Conservation (phyloP, 2,797 vertebrate species). For the Cirrhinus molitorella region DNA sequence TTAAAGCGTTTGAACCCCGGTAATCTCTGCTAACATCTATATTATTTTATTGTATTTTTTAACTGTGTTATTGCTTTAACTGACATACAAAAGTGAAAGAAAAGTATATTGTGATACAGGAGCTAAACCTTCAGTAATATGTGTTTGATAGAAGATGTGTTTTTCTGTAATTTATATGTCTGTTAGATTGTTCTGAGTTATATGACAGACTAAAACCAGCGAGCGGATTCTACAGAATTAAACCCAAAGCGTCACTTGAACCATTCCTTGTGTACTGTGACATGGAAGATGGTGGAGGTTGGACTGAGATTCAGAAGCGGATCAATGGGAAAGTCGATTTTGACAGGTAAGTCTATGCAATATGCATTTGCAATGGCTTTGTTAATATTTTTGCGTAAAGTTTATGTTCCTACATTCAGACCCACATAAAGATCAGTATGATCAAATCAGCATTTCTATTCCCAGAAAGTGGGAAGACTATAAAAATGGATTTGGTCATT, state of each 20-base stretch:
- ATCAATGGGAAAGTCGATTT: slow-evolving; percentile 88
- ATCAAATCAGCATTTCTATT: slow-evolving; percentile 31
- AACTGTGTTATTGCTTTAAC: neutral
- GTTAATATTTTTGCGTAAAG: neutral
- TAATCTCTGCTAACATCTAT: too few species aligned
- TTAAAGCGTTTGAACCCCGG: too few species aligned
- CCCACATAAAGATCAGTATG: neutral
- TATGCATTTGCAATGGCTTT: neutral
- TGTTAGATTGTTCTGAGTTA: slow-evolving; percentile 85
- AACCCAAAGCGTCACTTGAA: slow-evolving; percentile 78
- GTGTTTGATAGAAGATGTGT: neutral
- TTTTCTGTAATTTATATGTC: neutral
- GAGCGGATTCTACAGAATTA: slow-evolving; percentile 87
- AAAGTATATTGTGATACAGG: neutral
- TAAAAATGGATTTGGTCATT: slow-evolving; percentile 88
- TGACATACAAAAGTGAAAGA: neutral
- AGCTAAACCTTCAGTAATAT: neutral
- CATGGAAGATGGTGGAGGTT: slow-evolving; percentile 91
- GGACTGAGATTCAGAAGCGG: slow-evolving; percentile 89
- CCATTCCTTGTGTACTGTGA: slow-evolving; percentile 90
- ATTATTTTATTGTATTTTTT: neutral
- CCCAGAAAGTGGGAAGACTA: slow-evolving; percentile 90
- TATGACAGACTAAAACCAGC: slow-evolving; percentile 77
- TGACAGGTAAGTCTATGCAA: slow-evolving; percentile 76
- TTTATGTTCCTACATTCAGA: neutral